Evolutionary conservation across 2,888 invertebrate species (phyloP), one percentile per base, ranked within the genome.

Genomic region (Pollenia labialis): DNA sequence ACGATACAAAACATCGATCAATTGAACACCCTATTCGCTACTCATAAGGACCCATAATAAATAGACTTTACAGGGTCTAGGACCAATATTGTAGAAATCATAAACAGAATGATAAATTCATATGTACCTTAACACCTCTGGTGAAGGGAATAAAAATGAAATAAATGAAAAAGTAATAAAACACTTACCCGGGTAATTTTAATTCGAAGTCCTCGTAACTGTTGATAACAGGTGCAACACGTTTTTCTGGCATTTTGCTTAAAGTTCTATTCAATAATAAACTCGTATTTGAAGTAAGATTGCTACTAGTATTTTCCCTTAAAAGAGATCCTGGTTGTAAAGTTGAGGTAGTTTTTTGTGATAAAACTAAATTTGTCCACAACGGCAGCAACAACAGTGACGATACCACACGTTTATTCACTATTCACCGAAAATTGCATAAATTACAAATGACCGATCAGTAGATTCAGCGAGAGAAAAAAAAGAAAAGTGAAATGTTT

Each of bases 131-230:
- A 1, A 23, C 32, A 32, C 32, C 32, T 32, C 4, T 32, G 32
- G 6, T 32, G 32, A 32, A 6, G 32, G 32, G 12, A 16, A 14
- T 1, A 75, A 52, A 54, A 54, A 52, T 56, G 8, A 76, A 60
- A 11, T 14, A 4, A 18, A 54, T 58, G 56, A 40, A 40, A 4
- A 68, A 14, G 6, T 10, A 58, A 68, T 50, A 42, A 48, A 50
- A 23, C 56, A 91, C 92, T 92, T 89, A 93, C 93, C 91, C 92
- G 14, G 92, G 90, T 56, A 93, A 85, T 66, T 91, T 90, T 50
- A 88, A 87, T 74, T 92, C 90, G 56, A 93, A 92, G 42, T 93
- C 93, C 88, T 91, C 91, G 54, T 89, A 87, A 6, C 88, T 89
- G 46, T 82, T 88, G 75, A 93, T 92, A 4, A 90, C 90, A 60